Base-by-base conservation (phyloP, 2,888 invertebrate genomes). In the Plagiodera versicolora region DNA sequence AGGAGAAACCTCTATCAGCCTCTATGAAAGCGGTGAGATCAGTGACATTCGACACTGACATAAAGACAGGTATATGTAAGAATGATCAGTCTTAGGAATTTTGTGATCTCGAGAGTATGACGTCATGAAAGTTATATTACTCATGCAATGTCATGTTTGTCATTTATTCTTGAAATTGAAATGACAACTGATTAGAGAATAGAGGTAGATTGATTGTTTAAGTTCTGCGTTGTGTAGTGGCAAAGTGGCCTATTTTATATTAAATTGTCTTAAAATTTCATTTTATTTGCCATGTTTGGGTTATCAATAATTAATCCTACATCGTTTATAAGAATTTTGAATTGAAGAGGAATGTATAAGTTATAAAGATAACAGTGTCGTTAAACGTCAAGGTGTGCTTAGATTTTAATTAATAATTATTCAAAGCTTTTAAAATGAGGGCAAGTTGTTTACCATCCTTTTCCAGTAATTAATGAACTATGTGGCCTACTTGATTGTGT, bases 391-490 rank as follows among this genome's bases (percentile, higher is more conserved):
- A 39, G 39, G 39, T 39, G 39, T 39, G 39, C n/a, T 39, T 39
- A 39, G 14, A 14, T 14, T 39, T 32, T 32, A 14, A 39, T 39
- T 39, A n/a, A 39, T 39, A 14, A 39, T 39, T 39, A 39, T 39
- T 39, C 39, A 39, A 6, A 14, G 39, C 39, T 39, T 39, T 14
- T 39, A 2, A 14, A 39, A 39, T 39, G 39, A 39, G 39, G 39
- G 39, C 39, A 39, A 39, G 11, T 14, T 39, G 39, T 39, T 39
- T 39, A 14, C 39, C n/a, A 14, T 39, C 14, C 1, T 39, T 39
- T 39, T 39, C 14, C 39, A 39, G 39, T 39, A 39, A 39, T 39
- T 39, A 39, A 39, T 39, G 39, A 39, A 39, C 39, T 39, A 39
- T 39, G 39, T 39, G 39, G 39, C 39, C 39, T n/a, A n/a, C 39